Evolutionary conservation across 1,140 invertebrate genomes (phyloP), one percentile per base, ranked within the genome.

Genomic region (Saccostrea echinata): DNA sequence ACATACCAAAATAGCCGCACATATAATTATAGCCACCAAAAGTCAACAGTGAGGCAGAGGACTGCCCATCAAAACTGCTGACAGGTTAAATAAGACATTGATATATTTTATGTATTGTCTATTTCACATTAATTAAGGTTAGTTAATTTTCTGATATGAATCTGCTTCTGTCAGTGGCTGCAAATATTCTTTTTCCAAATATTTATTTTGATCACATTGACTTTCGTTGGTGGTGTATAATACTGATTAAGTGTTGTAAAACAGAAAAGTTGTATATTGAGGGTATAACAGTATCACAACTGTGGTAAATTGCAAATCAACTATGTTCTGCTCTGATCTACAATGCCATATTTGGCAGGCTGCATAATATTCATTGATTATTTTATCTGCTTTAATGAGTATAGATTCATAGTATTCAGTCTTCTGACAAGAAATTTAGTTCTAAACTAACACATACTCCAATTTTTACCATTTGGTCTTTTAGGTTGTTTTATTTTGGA

Each of bases 41-140:
- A 88, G 80, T 61, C 76, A 12, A 84, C 64, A 12, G 64, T 88
- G 16, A 88, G 92, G 13, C 89, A 89, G 9, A 86, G 92, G 30
- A 89, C 89, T 3, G 91, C 88, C 64, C 76, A 91, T 24, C 91
- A 90, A 0, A 52, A 85, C 18, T 92, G 90, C 90, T 93, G 85
- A 91, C 43, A 53, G 12, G 6, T 61, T 6, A 76, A 33, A 27
- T 30, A 30, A 13, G n/a, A 0, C 55, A 61, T 18, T 61, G 18
- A 21, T n/a, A 61, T 4, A 61, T 61, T 61, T 61, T 61, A n/a
- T n/a, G 43, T 43, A 4, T 43, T 43, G 43, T 43, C 43, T 43
- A 43, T 43, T 43, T 43, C 43, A 43, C 4, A 43, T 43, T 43
- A 61, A 61, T 61, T 61, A 8, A 61, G 55, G 55, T 61, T 43